Evolutionary conservation across 1,140 invertebrate species (phyloP).

Genomic region (Pseudomyrmex cubaensis): DNA sequence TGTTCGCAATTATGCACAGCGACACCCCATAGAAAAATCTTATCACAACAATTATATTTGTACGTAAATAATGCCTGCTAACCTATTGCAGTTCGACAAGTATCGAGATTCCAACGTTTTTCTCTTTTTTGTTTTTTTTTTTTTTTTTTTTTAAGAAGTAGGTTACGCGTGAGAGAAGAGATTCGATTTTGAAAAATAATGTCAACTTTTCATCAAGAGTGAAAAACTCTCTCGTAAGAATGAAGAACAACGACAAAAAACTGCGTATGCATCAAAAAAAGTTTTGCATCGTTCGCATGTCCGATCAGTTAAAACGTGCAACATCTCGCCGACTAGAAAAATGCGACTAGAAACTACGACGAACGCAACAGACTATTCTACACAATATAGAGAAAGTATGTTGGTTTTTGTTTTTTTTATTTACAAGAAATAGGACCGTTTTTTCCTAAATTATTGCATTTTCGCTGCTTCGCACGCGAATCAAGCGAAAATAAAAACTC

Average conservation of each 20-base stretch:
- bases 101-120: background rate
- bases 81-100: conserved; percentile 27
- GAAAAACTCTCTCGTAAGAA: background rate
- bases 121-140: background rate
- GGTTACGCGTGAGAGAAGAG: background rate
- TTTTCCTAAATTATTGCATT: background rate
- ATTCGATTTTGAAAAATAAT: no score
- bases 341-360: no score
- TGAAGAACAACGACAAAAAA: background rate
- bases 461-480: background rate
- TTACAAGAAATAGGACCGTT: background rate
- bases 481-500: background rate
- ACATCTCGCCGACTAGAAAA: background rate
- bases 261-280: conserved; percentile 15
- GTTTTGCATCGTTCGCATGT: conserved; percentile 12
- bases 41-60: conserved; percentile 66
- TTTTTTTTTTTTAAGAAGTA: conserved; percentile 7
- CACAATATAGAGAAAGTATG: background rate
- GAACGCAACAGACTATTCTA: background rate
- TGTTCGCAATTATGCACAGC: conserved; percentile 4
- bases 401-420: background rate
- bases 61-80: conserved; percentile 61
- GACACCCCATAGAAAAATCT: conserved; percentile 52
- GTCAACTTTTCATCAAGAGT: background rate
- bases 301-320: background rate